Conservation (phyloP, 2,888 invertebrate species). For the Bruchidius siliquastri region DNA sequence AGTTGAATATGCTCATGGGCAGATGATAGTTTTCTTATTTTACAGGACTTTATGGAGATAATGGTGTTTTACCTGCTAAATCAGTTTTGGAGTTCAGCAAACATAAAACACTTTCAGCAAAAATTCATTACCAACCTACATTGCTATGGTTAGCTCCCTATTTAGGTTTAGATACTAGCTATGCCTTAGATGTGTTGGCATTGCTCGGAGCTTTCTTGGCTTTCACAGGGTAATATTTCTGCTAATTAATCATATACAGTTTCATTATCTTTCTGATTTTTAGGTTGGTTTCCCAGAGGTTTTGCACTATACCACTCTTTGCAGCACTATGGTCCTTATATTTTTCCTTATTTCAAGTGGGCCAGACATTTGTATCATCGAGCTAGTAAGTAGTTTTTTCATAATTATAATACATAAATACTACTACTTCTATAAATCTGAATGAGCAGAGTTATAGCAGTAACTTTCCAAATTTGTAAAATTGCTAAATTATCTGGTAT, state of each 20-base stretch:
- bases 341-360: conserved; percentile 70
- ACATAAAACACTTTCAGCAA: conserved; percentile 51
- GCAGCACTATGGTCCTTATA: conserved; percentile 64
- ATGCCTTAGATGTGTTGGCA: conserved; percentile 64
- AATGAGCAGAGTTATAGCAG: too few relatives aligned
- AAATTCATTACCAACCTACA: conserved; percentile 60
- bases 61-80: conserved; percentile 66
- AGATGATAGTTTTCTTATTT: too few relatives aligned
- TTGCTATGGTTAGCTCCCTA: conserved; percentile 63
- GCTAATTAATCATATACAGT: not conserved
- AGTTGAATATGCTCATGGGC: too few relatives aligned
- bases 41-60: conserved; percentile 68
- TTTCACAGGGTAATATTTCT: conserved; percentile 56
- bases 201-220: conserved; percentile 61
- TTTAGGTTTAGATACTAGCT: conserved; percentile 60
- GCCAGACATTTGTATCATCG: conserved; percentile 68
- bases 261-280: conserved; percentile 8
- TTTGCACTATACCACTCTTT: conserved; percentile 58
- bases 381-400: conserved; percentile 58
- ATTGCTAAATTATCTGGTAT: too few relatives aligned
- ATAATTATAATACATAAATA: not conserved
- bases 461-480: too few relatives aligned
- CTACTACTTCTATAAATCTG: too few relatives aligned
- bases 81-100: conserved; percentile 45
- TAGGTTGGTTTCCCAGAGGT: conserved; percentile 58